phyloP scores from a whole-genome alignment of 2,113 vertebrate species.

The Megaptera novaeangliae region DNA sequence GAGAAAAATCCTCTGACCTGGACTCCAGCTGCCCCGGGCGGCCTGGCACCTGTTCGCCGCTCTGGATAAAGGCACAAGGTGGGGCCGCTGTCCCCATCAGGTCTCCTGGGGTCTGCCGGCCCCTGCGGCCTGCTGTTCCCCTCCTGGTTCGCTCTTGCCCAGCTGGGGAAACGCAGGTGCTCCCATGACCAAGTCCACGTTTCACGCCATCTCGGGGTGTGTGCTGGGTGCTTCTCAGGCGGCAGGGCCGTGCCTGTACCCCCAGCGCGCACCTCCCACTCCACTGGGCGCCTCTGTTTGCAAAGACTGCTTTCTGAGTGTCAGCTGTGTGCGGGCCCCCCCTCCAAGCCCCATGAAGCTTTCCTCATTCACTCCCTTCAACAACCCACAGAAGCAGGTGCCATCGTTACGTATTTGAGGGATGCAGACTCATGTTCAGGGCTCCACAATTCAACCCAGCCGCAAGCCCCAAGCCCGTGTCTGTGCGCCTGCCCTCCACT shows the following conservation, averaged over 20 bases:
- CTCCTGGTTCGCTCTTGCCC: neutral
- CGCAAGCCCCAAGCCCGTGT: rapidly evolving
- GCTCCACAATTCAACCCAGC: neutral
- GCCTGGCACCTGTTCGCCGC: neutral
- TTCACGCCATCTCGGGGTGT: neutral
- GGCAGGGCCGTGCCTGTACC: neutral
- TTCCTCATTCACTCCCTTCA: neutral
- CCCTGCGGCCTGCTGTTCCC: neutral
- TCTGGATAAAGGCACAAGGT: neutral
- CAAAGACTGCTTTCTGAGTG: neutral
- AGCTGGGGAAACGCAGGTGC: neutral
- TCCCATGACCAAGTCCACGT: rapidly evolving
- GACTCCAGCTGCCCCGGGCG: rapidly evolving
- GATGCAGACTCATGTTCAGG: neutral
- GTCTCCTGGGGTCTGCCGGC: neutral
- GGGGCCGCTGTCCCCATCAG: rapidly evolving
- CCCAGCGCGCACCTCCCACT: rapidly evolving
- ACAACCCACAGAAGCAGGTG: rapidly evolving
- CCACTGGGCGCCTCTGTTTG: rapidly evolving
- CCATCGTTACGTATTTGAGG: rapidly evolving
- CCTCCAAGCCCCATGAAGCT: neutral
- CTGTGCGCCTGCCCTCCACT: neutral
- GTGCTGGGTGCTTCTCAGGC: neutral
- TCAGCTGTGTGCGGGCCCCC: no score
- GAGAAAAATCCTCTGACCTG: rapidly evolving